Conservation (phyloP, 2,888 invertebrate genomes). For the Anarsia innoxiella region DNA sequence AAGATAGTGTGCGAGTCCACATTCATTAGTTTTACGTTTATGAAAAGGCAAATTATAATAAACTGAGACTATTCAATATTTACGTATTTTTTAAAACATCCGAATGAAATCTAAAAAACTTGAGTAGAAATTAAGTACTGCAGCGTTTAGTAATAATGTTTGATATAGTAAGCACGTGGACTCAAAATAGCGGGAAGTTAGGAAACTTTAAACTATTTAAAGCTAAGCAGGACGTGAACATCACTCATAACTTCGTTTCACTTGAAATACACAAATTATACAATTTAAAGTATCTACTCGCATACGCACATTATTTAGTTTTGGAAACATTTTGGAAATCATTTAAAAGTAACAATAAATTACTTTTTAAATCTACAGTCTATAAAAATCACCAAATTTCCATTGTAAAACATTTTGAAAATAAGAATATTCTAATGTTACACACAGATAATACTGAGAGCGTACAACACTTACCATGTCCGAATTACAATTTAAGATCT, state of each 20-base stretch:
- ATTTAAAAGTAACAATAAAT: slow-evolving; percentile 72
- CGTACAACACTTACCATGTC: slow-evolving; percentile 50
- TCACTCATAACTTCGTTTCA: slow-evolving; percentile 19
- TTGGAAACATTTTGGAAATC: slow-evolving; percentile 65
- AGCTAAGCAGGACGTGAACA: slow-evolving; percentile 66
- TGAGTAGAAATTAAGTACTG: too few relatives aligned
- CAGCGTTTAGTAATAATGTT: too few relatives aligned
- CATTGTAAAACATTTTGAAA: slow-evolving; percentile 55
- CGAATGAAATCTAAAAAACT: too few relatives aligned
- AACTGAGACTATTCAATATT: too few relatives aligned
- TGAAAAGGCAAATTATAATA: too few relatives aligned
- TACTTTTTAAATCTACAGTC: slow-evolving; percentile 60
- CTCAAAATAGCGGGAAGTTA: slow-evolving; percentile 23
- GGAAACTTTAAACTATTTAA: slow-evolving; percentile 55
- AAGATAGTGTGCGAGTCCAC: slow-evolving; percentile 14
- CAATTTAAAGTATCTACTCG: slow-evolving; percentile 45
- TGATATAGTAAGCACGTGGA: too few relatives aligned
- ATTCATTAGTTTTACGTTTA: too few relatives aligned
- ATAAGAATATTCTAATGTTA: slow-evolving; percentile 61
- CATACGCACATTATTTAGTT: slow-evolving; percentile 38
- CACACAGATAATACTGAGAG: slow-evolving; percentile 69
- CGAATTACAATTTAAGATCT: slow-evolving; percentile 43
- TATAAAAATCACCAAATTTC: slow-evolving; percentile 63
- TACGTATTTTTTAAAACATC: too few relatives aligned
- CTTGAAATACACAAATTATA: slow-evolving; percentile 31